These are phyloP conservation scores for Archips crataeganus DNA, from an alignment of 2,888 invertebrate genomes.

Conservation along the genomic window DNA sequence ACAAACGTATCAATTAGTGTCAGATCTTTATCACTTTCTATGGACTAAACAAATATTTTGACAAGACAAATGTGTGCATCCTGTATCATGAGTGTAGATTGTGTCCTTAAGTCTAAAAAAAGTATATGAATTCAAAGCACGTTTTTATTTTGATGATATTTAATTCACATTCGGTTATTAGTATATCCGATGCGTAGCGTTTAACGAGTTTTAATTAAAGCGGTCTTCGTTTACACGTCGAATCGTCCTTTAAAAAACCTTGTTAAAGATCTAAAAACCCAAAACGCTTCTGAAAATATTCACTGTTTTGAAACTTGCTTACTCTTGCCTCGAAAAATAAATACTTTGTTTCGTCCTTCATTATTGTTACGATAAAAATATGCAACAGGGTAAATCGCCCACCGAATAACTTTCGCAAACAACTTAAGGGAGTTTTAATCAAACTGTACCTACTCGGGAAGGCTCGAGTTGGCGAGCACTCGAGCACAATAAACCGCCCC, in stretches of 20 bases:
- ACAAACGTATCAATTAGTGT: constrained; percentile 76
- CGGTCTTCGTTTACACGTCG: not conserved
- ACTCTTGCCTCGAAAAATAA: not conserved
- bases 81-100: not conserved
- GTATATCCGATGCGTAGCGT: not conserved
- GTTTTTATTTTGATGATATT: not conserved
- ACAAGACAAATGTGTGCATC: constrained; percentile 2
- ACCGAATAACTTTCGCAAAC: constrained; percentile 21
- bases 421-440: constrained; percentile 17
- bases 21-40: constrained; percentile 44
- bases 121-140: not conserved
- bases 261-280: not conserved
- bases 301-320: not conserved
- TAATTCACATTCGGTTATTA: not conserved
- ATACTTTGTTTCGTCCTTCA: not conserved
- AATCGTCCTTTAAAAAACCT: not conserved
- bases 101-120: not conserved
- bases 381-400: not conserved
- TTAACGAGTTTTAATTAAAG: not conserved
- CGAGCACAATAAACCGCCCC: constrained; percentile 6
- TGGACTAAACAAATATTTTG: not conserved
- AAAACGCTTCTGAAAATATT: not conserved
- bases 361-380: not conserved
- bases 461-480: not conserved
- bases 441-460: constrained; percentile 23